Conservation (phyloP, 2,888 invertebrate species). For the Hypsopygia costalis region DNA sequence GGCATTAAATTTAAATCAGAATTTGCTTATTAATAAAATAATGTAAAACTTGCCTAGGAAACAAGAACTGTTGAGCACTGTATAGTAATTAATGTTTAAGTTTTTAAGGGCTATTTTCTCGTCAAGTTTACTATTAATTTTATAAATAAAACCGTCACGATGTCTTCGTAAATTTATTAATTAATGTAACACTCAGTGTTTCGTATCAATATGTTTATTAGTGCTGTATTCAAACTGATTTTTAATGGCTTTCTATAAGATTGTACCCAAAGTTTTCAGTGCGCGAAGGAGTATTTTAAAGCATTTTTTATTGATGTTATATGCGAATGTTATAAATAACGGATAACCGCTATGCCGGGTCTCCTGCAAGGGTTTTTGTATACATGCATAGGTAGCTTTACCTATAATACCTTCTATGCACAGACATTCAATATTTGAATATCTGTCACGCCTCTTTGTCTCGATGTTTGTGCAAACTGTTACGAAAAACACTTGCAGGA, state of each 20-base stretch:
- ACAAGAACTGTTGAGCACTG: background rate
- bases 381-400: no score
- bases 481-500: no score
- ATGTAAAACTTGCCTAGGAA: constrained; percentile 1
- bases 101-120: background rate
- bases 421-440: no score
- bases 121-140: background rate
- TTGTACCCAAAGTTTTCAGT: background rate
- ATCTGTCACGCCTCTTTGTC: no score
- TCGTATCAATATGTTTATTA: background rate
- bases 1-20: background rate
- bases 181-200: background rate
- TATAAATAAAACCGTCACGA: background rate
- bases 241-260: constrained; percentile 3
- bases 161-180: background rate
- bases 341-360: no score
- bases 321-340: background rate
- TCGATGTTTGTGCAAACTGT: no score
- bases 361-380: no score
- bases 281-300: background rate
- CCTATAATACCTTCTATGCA: no score
- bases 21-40: constrained; percentile 2
- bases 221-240: constrained; percentile 4
- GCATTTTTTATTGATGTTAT: no score
- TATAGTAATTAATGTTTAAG: background rate